Conservation (phyloP, 2,113 vertebrate species). For the Noturus placidus region DNA sequence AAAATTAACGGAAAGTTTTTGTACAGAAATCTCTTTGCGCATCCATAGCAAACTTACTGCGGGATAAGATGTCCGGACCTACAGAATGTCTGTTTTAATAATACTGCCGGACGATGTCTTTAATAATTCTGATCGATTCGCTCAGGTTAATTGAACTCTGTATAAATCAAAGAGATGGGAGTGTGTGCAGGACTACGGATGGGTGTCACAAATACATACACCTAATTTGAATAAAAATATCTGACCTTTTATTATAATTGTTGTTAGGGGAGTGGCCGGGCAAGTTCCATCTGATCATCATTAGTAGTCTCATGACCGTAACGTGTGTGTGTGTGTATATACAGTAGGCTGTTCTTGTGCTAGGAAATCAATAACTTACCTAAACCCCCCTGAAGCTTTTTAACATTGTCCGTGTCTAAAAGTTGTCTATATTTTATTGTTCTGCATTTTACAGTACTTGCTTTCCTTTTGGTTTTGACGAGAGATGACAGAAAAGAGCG, state of each 20-base stretch:
- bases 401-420: not conserved
- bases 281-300: not conserved
- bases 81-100: not conserved
- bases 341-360: too few relatives aligned
- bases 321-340: not conserved
- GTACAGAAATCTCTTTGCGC: not conserved
- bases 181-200: not conserved
- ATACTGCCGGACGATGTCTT: not conserved
- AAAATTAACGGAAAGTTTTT: not conserved
- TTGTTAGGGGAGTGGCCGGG: too few relatives aligned
- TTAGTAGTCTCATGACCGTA: not conserved
- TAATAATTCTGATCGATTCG: not conserved
- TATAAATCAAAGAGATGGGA: not conserved
- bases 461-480: not conserved
- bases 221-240: too few relatives aligned
- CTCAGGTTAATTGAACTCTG: not conserved
- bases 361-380: too few relatives aligned
- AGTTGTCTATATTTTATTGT: not conserved
- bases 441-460: not conserved
- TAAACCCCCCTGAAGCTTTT: too few relatives aligned
- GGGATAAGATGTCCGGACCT: not conserved
- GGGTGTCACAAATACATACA: not conserved
- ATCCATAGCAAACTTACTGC: not conserved
- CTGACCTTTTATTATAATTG: too few relatives aligned
- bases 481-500: not conserved